These are phyloP conservation scores for Nixonia krombeini DNA, from an alignment of 1,140 invertebrate genomes.

Conservation along the genomic window DNA sequence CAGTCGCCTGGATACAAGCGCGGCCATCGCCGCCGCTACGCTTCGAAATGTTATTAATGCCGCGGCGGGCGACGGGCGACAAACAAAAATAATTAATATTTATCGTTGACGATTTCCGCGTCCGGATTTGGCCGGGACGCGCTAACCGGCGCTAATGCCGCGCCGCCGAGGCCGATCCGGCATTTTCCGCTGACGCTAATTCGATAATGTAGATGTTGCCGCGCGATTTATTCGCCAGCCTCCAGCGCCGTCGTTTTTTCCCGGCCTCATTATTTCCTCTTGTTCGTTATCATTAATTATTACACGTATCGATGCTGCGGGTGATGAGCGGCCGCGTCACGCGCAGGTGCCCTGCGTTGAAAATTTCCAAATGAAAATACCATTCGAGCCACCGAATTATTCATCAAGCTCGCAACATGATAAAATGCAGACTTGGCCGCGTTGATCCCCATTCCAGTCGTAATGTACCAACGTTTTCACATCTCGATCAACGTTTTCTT, in stretches of 20 bases:
- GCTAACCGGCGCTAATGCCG: conserved; percentile 45
- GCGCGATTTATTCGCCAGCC: conserved; percentile 59
- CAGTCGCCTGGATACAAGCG: conserved; percentile 38
- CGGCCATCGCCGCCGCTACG: conserved; percentile 29
- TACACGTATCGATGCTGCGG: conserved; percentile 40
- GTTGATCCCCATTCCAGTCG: no score
- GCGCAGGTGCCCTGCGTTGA: conserved; percentile 41
- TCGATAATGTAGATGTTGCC: conserved; percentile 67
- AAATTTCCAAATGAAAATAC: conserved; percentile 40
- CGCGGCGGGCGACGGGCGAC: conserved; percentile 63
- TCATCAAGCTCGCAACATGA: no score
- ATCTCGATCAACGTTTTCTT: no score
- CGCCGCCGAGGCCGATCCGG: conserved; percentile 47
- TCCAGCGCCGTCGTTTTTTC: conserved; percentile 54
- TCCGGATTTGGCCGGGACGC: conserved; percentile 42
- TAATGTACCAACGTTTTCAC: no score
- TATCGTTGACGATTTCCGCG: conserved; percentile 71
- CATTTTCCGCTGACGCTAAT: conserved; percentile 67
- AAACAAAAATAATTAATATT: conserved; percentile 74
- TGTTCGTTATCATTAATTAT: conserved; percentile 48
- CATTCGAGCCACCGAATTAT: no score
- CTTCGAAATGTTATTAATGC: conserved; percentile 71
- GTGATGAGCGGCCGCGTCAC: conserved; percentile 24
- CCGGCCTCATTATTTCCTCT: conserved; percentile 47
- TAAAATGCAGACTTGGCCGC: no score